Percentiles rank a stretch among this genome's conserved stretches.
Evolutionary conservation across 2,113 vertebrate genomes (phyloP).

Genomic region (Empidonax traillii): DNA sequence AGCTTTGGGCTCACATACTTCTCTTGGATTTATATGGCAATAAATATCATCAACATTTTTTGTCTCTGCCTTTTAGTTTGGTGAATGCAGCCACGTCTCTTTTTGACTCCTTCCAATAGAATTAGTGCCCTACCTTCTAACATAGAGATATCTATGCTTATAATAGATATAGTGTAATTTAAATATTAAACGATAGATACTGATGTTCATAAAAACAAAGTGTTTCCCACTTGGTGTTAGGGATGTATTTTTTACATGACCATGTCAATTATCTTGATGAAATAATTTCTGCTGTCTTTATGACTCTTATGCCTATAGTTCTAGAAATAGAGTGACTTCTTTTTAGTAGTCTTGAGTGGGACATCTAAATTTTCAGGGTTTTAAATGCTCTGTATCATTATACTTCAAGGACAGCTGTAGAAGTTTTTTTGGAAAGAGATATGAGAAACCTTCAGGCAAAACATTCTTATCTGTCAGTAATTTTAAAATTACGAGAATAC

Average conservation of each 20-base stretch:
- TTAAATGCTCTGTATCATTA: not conserved
- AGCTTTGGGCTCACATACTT: not conserved
- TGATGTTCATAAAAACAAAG: not conserved
- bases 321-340: not conserved
- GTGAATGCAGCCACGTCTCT: not conserved
- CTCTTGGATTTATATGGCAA: not conserved
- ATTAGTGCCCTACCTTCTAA: not conserved
- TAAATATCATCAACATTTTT: not conserved
- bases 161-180: not conserved
- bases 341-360: not conserved
- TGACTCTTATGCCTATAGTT: not conserved
- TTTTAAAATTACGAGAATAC: not conserved
- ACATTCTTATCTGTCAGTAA: not conserved
- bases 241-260: not conserved
- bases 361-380: not conserved
- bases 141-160: not conserved
- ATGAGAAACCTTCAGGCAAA: not conserved
- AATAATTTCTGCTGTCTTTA: not conserved
- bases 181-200: not conserved
- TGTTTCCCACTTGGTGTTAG: not conserved
- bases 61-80: not conserved
- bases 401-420: not conserved
- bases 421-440: not conserved
- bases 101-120: not conserved
- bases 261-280: not conserved